A percentile compares a stretch with the other conserved stretches of the same genome.
Conservation (phyloP, 53 echinoderm and acorn worm species). For the Patiria pectinifera region DNA sequence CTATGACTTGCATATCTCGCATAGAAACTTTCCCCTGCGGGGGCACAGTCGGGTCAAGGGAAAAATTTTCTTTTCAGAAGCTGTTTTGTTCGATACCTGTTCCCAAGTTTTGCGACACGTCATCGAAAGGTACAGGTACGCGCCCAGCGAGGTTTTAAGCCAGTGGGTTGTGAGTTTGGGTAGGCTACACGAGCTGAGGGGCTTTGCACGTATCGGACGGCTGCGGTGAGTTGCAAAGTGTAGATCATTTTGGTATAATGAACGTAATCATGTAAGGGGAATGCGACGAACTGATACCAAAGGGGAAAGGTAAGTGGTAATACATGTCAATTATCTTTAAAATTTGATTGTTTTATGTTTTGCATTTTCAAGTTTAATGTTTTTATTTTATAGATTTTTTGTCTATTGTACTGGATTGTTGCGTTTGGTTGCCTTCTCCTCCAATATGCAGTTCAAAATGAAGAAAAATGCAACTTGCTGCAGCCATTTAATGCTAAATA, state of each 20-base stretch:
- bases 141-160: background rate
- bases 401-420: too few species aligned
- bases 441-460: too few species aligned
- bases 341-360: too few species aligned
- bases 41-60: slow-evolving; percentile 45
- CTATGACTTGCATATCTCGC: slow-evolving; percentile 47
- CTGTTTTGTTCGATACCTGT: background rate
- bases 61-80: slow-evolving; percentile 22
- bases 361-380: too few species aligned
- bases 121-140: slow-evolving; percentile 16
- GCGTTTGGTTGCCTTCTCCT: too few species aligned
- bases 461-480: too few species aligned
- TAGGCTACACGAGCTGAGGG: background rate
- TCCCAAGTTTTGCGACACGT: background rate
- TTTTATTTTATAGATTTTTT: too few species aligned
- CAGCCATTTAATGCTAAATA: too few species aligned
- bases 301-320: too few species aligned
- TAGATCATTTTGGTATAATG: background rate
- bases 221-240: background rate
- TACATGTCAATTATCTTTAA: too few species aligned
- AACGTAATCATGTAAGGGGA: too few species aligned
- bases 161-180: background rate
- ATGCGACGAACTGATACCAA: too few species aligned
- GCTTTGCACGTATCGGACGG: background rate
- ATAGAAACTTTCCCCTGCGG: slow-evolving; percentile 34